Evolutionary conservation across 1,140 invertebrate genomes (phyloP), one percentile per base, ranked within the genome.

Genomic region (Drosophila takahashii): DNA sequence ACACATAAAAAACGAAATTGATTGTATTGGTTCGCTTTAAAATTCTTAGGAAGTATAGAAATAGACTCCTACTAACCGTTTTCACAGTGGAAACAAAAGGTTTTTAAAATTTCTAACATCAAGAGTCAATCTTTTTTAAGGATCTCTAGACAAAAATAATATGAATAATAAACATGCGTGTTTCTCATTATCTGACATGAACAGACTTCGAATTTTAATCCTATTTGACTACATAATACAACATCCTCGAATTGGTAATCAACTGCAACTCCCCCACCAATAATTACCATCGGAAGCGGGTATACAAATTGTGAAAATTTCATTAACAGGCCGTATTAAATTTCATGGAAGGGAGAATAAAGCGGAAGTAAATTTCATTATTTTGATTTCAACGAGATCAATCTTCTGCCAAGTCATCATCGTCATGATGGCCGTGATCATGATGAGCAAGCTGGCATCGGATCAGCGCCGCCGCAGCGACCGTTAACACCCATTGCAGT

Each of bases 401-500:
- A 54, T 44, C 45, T 76, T 41, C 39, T 59, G 74, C 73, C 44
- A 26, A 74, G 81, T 86, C 81, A 86, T 86, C 73, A 8, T 27
- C 16, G 11, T 26, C 18, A 48, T 8, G 10, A 50, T 62, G 56
- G 62, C 42, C 15, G 52, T 36, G 39, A 76, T 59, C 52, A 65
- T 59, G 57, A 51, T 57, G 50, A 70, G 65, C 62, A 65, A 36
- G 41, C 61, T 64, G 61, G 61, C 37, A 39, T 39, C 56, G 52
- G 54, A 74, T 45, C 60, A 37, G 44, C 64, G 48, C 66, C 57
- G 51, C 65, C 29, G 32, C 39, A 59, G 52, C 39, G 41, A 65
- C 54, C 59, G 80, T 79, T 79, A 79, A 83, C 77, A 85, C 81
- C 77, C 77, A 85, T 73, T 60, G 32, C 66, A 66, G 60, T 77